phyloP scores from a whole-genome alignment of 2,113 vertebrate species.

The Spea bombifrons region DNA sequence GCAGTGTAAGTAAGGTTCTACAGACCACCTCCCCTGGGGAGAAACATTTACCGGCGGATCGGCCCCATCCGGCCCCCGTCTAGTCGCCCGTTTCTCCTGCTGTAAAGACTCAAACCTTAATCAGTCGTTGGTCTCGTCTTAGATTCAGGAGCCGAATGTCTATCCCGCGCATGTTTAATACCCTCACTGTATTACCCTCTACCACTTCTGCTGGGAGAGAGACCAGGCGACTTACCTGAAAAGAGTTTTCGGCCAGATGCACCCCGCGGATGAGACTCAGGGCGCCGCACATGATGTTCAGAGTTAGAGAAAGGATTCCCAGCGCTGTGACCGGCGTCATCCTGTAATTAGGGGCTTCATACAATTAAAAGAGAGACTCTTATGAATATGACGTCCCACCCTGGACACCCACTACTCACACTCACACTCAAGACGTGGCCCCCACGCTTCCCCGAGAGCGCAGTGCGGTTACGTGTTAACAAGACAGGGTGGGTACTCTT shows the following conservation, averaged over 20 bases:
- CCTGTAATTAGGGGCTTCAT: slow-evolving; percentile 71
- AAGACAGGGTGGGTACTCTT: too few species aligned
- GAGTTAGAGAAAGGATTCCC: slow-evolving; percentile 86
- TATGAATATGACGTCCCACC: neutral
- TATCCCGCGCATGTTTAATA: too few species aligned
- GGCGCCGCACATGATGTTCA: slow-evolving; percentile 94
- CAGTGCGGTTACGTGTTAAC: too few species aligned
- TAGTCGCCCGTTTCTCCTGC: too few species aligned
- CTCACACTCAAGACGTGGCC: neutral
- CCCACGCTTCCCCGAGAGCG: too few species aligned
- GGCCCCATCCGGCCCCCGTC: too few species aligned
- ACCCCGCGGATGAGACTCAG: slow-evolving; percentile 90
- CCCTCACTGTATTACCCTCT: too few species aligned
- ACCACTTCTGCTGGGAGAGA: too few species aligned
- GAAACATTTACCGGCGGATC: too few species aligned
- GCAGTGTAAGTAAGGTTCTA: neutral
- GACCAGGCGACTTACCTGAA: slow-evolving; percentile 72
- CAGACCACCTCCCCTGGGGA: neutral
- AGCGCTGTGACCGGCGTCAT: slow-evolving; percentile 80
- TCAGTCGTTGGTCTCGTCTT: too few species aligned
- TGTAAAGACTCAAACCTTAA: too few species aligned
- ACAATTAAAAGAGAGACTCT: neutral
- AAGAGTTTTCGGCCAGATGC: slow-evolving; percentile 85
- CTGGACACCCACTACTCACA: neutral
- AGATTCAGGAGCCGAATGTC: too few species aligned